Conservation (phyloP, 2,113 vertebrate genomes). For the Isichthys henryi region DNA sequence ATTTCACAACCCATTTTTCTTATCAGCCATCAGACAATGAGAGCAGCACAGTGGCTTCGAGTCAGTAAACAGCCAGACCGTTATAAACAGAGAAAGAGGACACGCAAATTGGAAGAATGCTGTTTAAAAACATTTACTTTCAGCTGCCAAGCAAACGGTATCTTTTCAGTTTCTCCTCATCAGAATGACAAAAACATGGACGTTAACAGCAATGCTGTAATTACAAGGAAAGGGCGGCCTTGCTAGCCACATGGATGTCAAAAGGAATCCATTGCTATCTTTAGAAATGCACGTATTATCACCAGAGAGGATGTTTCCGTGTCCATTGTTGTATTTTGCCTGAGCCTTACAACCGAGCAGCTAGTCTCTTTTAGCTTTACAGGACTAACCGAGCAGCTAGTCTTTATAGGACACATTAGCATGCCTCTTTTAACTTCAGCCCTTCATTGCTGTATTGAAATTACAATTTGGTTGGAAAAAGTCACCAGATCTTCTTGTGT, state of each 20-base stretch:
- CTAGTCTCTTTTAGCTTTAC: background rate
- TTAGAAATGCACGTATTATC: background rate
- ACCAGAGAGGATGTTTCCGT: background rate
- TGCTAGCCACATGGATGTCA: background rate
- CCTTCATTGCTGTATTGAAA: background rate
- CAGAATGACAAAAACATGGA: conserved; percentile 35
- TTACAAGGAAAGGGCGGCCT: background rate
- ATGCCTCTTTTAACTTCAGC: background rate
- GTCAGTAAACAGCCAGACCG: conserved; percentile 47
- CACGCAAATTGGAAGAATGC: conserved; percentile 46
- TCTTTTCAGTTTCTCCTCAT: conserved; percentile 48
- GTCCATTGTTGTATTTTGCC: background rate
- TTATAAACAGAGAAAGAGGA: conserved; percentile 48
- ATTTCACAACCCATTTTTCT: conserved; percentile 16
- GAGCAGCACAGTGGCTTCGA: conserved; percentile 51
- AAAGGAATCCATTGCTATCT: background rate
- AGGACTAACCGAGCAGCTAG: too few relatives aligned
- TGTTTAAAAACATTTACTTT: conserved; percentile 54
- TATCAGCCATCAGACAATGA: conserved; percentile 8
- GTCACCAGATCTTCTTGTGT: background rate
- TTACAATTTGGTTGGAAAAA: background rate
- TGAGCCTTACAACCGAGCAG: background rate
- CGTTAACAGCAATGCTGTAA: background rate
- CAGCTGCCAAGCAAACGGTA: conserved; percentile 54
- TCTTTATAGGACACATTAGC: background rate